Percentiles rank a stretch among this genome's conserved stretches.
These are phyloP conservation scores for Meriones psammophilus DNA, from an alignment of 2,797 vertebrate species.

Conservation along the genomic window DNA sequence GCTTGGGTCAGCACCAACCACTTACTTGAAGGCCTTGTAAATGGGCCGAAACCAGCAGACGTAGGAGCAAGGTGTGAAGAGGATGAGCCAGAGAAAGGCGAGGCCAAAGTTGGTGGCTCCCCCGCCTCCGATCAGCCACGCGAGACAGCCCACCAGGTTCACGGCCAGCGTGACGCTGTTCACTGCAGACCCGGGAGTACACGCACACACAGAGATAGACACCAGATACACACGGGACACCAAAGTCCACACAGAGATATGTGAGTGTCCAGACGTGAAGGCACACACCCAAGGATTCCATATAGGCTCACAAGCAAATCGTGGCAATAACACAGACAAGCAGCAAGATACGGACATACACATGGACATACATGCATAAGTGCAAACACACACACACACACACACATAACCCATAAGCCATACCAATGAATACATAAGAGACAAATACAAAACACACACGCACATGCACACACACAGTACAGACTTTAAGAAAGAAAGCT, in stretches of 20 bases:
- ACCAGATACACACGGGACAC: slow-evolving; percentile 22
- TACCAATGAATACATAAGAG: not conserved
- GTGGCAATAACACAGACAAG: slow-evolving; percentile 71
- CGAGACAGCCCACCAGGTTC: slow-evolving; percentile 98
- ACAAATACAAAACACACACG: not conserved
- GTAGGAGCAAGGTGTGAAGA: slow-evolving; percentile 99
- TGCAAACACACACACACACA: slow-evolving; percentile 85
- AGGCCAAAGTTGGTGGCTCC: slow-evolving; percentile 98
- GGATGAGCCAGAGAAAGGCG: slow-evolving; percentile 98
- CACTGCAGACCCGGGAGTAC: slow-evolving; percentile 91
- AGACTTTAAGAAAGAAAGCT: slow-evolving; percentile 75
- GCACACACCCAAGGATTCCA: slow-evolving; percentile 84
- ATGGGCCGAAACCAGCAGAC: slow-evolving; percentile 99
- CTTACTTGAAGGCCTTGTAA: slow-evolving; percentile 99
- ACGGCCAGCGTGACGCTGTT: slow-evolving; percentile 96
- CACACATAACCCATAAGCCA: slow-evolving; percentile 75
- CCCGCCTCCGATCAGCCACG: slow-evolving; percentile 98
- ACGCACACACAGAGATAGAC: slow-evolving; percentile 83
- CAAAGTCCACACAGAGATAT: slow-evolving; percentile 43
- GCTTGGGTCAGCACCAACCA: slow-evolving; percentile 78
- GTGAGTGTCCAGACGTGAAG: slow-evolving; percentile 11
- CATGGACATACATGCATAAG: not conserved
- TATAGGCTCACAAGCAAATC: slow-evolving; percentile 86
- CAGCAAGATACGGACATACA: not conserved
- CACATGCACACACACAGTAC: slow-evolving; percentile 65